Evolutionary conservation across 1,140 invertebrate genomes (phyloP).

Genomic region (Tetranychus cinnabarinus): DNA sequence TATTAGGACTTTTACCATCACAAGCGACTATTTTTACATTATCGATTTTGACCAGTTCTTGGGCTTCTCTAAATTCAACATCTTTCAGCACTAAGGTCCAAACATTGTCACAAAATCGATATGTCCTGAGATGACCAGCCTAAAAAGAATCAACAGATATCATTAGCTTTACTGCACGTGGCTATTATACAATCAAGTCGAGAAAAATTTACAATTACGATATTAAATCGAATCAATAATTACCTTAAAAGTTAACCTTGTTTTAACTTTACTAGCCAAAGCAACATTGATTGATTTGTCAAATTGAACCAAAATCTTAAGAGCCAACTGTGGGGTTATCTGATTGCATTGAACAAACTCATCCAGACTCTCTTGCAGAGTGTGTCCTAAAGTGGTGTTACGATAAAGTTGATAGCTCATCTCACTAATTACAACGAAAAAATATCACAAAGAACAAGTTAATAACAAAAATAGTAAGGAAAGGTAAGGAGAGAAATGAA

Average conservation of each 20-base stretch:
- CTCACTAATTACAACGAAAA: background rate
- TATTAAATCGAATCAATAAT: too few relatives aligned
- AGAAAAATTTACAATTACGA: too few relatives aligned
- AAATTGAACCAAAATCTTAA: constrained; percentile 82
- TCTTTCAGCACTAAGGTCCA: constrained; percentile 99
- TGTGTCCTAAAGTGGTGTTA: constrained; percentile 89
- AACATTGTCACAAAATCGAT: constrained; percentile 98
- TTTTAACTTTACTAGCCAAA: constrained; percentile 70
- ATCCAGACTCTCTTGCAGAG: constrained; percentile 81
- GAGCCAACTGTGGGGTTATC: constrained; percentile 69
- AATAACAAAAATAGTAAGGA: background rate
- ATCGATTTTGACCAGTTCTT: constrained; percentile 77
- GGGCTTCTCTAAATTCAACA: constrained; percentile 88
- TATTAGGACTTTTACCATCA: constrained; percentile 34
- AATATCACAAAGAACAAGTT: too few relatives aligned
- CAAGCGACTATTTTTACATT: constrained; percentile 99
- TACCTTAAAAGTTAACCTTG: constrained; percentile 64
- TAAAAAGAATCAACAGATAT: constrained; percentile 16
- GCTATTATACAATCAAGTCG: too few relatives aligned
- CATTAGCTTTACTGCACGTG: background rate
- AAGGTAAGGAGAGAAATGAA: too few relatives aligned
- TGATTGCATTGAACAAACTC: constrained; percentile 82
- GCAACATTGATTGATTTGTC: constrained; percentile 91
- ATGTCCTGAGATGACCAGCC: constrained; percentile 89
- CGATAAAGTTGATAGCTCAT: constrained; percentile 70